Evolutionary conservation across 2,113 vertebrate species (phyloP).

Genomic region (Calonectris borealis): DNA sequence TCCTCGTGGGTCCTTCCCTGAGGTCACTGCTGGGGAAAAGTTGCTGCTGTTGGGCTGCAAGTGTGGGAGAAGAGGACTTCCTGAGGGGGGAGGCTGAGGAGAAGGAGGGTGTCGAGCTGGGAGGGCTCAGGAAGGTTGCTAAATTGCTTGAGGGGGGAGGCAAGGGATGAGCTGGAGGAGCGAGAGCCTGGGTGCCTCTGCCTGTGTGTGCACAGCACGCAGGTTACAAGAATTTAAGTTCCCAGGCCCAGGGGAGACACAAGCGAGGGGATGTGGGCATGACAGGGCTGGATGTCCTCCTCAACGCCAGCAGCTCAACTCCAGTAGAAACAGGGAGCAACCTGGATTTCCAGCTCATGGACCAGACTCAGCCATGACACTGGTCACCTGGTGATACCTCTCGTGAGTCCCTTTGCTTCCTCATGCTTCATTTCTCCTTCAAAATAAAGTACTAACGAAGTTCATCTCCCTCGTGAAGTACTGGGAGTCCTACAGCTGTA

Average conservation of each 20-base stretch:
- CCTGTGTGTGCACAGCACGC: not conserved
- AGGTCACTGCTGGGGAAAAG: not conserved
- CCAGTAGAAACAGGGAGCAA: not conserved
- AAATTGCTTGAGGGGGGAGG: not conserved
- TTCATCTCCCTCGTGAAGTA: not conserved
- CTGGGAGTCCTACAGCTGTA: not conserved
- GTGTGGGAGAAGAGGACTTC: not conserved
- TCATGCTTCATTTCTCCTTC: not conserved
- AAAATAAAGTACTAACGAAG: not conserved
- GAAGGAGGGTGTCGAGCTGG: not conserved
- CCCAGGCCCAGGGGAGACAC: not conserved
- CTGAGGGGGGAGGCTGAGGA: not conserved
- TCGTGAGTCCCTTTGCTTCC: not conserved
- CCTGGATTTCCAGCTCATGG: not conserved
- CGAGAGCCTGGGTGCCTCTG: rapidly evolving
- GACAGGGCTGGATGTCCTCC: not conserved
- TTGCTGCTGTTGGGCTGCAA: not conserved
- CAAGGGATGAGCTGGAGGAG: not conserved
- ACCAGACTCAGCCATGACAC: not conserved
- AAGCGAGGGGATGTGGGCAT: not conserved
- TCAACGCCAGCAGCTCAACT: not conserved
- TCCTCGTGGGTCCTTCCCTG: not conserved
- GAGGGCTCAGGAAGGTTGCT: not conserved
- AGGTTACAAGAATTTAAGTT: not conserved
- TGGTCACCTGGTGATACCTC: not conserved